phyloP scores from a whole-genome alignment of 2,113 vertebrate species.

The Hystrix cristata region DNA sequence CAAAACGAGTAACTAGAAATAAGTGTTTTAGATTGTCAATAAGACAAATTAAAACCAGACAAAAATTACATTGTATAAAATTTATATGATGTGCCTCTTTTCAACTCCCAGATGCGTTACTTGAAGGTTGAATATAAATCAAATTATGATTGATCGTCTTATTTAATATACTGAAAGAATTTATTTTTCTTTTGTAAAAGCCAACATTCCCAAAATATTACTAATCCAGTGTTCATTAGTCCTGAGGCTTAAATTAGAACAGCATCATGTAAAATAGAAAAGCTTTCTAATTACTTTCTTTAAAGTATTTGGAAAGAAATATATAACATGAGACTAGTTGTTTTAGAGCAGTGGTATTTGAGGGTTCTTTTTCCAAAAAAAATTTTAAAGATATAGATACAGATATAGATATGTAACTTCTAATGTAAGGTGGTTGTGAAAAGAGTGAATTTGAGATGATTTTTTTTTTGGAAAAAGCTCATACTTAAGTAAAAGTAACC shows the following conservation, averaged over 20 bases:
- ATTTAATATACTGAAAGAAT: constrained; percentile 20
- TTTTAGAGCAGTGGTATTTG: constrained; percentile 11
- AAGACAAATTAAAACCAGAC: constrained; percentile 26
- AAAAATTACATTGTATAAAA: constrained; percentile 8
- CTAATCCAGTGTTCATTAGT: constrained; percentile 5
- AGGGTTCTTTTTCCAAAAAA: neutral
- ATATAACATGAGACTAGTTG: neutral
- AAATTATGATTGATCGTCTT: constrained; percentile 44
- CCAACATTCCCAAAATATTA: neutral
- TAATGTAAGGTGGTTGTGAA: neutral
- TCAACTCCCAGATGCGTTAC: neutral
- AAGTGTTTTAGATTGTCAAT: constrained; percentile 35
- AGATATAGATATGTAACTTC: neutral
- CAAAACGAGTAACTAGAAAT: constrained; percentile 16
- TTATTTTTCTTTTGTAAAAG: constrained; percentile 60
- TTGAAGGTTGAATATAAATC: constrained; percentile 30
- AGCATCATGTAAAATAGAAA: neutral
- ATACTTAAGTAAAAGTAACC: neutral
- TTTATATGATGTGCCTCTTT: neutral
- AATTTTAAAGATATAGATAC: neutral
- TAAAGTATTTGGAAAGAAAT: constrained; percentile 43
- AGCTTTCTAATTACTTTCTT: constrained; percentile 35
- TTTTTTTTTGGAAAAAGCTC: neutral
- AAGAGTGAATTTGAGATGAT: neutral
- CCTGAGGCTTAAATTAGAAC: constrained; percentile 29